These are phyloP conservation scores for Mesocentrotus franciscanus DNA, from an alignment of 53 echinoderm and acorn worm species.

Conservation along the genomic window DNA sequence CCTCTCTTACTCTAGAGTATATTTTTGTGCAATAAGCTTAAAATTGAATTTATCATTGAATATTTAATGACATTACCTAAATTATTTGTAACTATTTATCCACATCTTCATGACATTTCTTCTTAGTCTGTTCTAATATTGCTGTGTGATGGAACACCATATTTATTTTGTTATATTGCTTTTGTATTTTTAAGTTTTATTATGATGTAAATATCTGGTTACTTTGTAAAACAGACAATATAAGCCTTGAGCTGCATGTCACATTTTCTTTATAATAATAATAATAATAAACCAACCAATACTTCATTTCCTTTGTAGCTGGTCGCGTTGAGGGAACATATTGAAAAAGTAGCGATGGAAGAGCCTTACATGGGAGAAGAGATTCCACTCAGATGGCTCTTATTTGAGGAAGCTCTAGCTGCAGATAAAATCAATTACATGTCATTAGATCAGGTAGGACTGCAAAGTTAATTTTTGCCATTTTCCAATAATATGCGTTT, in stretches of 20 bases:
- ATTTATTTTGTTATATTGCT: too few species aligned
- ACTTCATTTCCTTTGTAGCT: not conserved
- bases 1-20: too few species aligned
- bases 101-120: not conserved
- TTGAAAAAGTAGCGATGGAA: not conserved
- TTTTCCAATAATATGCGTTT: too few species aligned
- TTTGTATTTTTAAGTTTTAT: not conserved
- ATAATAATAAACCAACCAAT: not conserved
- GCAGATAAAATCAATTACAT: conserved; percentile 53
- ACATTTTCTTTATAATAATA: too few species aligned
- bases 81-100: too few species aligned
- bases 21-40: too few species aligned
- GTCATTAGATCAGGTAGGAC: conserved; percentile 50
- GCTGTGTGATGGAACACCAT: too few species aligned
- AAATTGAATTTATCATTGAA: too few species aligned
- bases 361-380: conserved; percentile 74
- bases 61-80: too few species aligned
- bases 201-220: not conserved
- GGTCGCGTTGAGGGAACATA: conserved; percentile 54
- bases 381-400: conserved; percentile 66
- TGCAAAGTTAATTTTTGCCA: too few species aligned
- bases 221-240: too few species aligned
- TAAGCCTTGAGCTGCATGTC: too few species aligned
- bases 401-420: conserved; percentile 63
- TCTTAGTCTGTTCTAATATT: not conserved